A percentile compares a stretch with the other conserved stretches of the same genome.
phyloP scores from a whole-genome alignment of 2,797 vertebrate species.

The Schizopygopsis pylzovi region DNA sequence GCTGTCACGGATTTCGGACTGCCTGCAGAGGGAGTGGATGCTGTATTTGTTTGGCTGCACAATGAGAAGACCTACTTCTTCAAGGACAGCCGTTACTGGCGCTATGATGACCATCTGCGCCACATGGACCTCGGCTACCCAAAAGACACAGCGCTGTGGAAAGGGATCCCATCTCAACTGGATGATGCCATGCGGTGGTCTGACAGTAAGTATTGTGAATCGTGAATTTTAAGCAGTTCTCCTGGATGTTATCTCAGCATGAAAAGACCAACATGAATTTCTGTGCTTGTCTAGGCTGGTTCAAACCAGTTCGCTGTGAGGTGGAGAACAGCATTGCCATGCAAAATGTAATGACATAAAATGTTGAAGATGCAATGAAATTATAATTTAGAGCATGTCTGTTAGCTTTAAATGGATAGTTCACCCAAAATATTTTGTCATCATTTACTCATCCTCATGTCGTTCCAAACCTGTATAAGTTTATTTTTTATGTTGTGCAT shows the following conservation, averaged over 20 bases:
- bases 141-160: constrained; percentile 87
- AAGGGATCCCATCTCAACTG: constrained; percentile 86
- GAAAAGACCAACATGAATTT: neutral
- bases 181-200: constrained; percentile 97
- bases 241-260: neutral
- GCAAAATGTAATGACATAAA: neutral
- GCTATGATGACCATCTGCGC: constrained; percentile 87
- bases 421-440: neutral
- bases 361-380: neutral
- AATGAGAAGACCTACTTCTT: constrained; percentile 99
- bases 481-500: neutral
- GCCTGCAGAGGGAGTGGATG: constrained; percentile 87
- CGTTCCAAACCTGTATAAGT: neutral
- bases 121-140: constrained; percentile 93
- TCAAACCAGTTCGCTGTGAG: neutral
- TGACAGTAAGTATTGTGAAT: constrained; percentile 83
- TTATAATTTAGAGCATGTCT: neutral
- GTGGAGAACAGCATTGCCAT: neutral
- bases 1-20: constrained; percentile 92
- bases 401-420: neutral
- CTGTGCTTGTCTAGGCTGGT: neutral
- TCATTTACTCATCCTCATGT: neutral
- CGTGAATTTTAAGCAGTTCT: neutral
- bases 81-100: constrained; percentile 91
- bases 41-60: constrained; percentile 92